Evolutionary conservation across 92 coral and sea anemone species (phyloP).

Genomic region (Siderastrea radians): DNA sequence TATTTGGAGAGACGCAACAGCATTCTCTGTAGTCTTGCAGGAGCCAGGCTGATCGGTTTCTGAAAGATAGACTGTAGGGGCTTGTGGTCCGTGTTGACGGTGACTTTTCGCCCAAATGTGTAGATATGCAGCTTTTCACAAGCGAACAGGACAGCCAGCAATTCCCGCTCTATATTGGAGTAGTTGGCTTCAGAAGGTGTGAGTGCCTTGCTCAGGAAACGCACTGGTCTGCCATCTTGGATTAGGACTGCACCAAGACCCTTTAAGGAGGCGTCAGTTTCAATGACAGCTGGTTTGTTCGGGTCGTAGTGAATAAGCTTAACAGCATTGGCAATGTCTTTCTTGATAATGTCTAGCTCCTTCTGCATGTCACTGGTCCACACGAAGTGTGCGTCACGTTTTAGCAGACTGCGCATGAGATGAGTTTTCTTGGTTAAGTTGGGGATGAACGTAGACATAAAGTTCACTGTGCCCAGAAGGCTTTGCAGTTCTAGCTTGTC

Average conservation of each 20-base stretch:
- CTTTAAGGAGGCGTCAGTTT: constrained; percentile 66
- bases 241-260: constrained; percentile 72
- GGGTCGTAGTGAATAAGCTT: constrained; percentile 70
- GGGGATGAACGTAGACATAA: constrained; percentile 68
- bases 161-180: constrained; percentile 77
- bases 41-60: constrained; percentile 69
- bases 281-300: constrained; percentile 55
- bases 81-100: constrained; percentile 72
- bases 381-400: constrained; percentile 63
- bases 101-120: constrained; percentile 66
- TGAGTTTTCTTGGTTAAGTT: constrained; percentile 70
- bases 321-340: constrained; percentile 61
- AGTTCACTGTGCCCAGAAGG: constrained; percentile 71
- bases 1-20: constrained; percentile 69
- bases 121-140: constrained; percentile 73
- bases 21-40: constrained; percentile 68
- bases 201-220: constrained; percentile 78
- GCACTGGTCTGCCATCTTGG: constrained; percentile 71
- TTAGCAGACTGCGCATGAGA: constrained; percentile 73
- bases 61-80: constrained; percentile 68
- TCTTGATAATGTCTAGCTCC: constrained; percentile 77
- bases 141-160: constrained; percentile 69
- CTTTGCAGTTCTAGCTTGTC: constrained; percentile 77
- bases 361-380: constrained; percentile 81
- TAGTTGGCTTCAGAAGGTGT: constrained; percentile 69